phyloP scores from a whole-genome alignment of 2,888 invertebrate species.

The Mamestra brassicae region DNA sequence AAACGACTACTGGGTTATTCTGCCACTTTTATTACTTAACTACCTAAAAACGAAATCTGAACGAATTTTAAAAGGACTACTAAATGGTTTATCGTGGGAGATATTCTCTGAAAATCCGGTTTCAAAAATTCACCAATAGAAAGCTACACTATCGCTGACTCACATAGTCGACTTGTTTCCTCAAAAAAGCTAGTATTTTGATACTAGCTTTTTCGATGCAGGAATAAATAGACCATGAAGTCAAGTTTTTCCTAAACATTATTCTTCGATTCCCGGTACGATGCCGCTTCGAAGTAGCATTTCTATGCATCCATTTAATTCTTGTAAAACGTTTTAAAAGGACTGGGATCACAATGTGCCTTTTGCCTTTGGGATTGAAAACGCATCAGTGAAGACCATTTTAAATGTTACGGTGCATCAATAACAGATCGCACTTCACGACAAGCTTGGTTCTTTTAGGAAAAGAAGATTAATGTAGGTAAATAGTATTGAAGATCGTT shows the following conservation, averaged over 20 bases:
- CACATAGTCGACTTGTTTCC: too few species aligned
- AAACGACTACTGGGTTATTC: too few species aligned
- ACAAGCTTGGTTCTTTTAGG: slow-evolving; percentile 3
- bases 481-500: background rate
- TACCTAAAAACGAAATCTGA: too few species aligned
- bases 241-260: slow-evolving; percentile 15
- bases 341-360: slow-evolving; percentile 23
- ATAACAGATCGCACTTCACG: slow-evolving; percentile 25
- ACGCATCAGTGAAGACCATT: slow-evolving; percentile 29
- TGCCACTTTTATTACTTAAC: background rate
- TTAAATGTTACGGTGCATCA: slow-evolving; percentile 40
- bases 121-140: too few species aligned
- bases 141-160: too few species aligned
- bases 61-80: too few species aligned
- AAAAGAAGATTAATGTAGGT: slow-evolving; percentile 28
- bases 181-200: too few species aligned
- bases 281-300: background rate
- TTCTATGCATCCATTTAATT: slow-evolving; percentile 47
- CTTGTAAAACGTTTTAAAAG: slow-evolving; percentile 31
- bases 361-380: slow-evolving; percentile 42
- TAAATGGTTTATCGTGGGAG: too few species aligned
- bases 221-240: background rate
- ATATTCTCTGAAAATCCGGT: too few species aligned
- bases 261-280: slow-evolving; percentile 27
- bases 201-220: too few species aligned